Conservation (phyloP, 2,888 invertebrate genomes). For the Fragum sueziense region DNA sequence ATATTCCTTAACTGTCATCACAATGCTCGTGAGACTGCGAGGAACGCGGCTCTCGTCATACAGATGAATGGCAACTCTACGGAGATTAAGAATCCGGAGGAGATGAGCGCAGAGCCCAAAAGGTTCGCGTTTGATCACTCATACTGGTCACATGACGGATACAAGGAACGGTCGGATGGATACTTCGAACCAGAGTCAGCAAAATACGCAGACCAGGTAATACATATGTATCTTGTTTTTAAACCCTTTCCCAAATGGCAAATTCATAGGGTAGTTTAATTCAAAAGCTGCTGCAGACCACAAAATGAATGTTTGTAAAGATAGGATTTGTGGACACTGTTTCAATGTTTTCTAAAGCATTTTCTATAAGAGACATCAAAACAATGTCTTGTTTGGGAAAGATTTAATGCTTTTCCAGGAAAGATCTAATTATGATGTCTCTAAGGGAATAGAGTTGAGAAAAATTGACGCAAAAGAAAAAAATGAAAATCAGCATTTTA, state of each 20-base stretch:
- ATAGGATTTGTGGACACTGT: no score
- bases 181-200: constrained; percentile 70
- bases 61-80: constrained; percentile 77
- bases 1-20: constrained; percentile 68
- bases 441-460: no score
- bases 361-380: no score
- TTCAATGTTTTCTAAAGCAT: no score
- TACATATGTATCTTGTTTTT: neutral
- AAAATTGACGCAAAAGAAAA: neutral
- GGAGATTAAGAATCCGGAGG: constrained; percentile 76
- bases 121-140: constrained; percentile 80
- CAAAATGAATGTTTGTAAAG: no score
- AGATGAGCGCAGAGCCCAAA: constrained; percentile 68
- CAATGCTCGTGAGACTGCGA: constrained; percentile 76
- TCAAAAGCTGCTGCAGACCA: no score
- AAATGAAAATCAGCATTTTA: neutral
- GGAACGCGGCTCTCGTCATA: constrained; percentile 77
- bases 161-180: constrained; percentile 72
- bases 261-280: no score
- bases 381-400: no score
- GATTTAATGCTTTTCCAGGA: no score
- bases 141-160: constrained; percentile 81
- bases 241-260: neutral
- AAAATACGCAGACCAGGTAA: constrained; percentile 81
- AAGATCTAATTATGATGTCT: no score